These are phyloP conservation scores for Alfaro cultratus DNA, from an alignment of 2,797 vertebrate genomes.

Conservation along the genomic window DNA sequence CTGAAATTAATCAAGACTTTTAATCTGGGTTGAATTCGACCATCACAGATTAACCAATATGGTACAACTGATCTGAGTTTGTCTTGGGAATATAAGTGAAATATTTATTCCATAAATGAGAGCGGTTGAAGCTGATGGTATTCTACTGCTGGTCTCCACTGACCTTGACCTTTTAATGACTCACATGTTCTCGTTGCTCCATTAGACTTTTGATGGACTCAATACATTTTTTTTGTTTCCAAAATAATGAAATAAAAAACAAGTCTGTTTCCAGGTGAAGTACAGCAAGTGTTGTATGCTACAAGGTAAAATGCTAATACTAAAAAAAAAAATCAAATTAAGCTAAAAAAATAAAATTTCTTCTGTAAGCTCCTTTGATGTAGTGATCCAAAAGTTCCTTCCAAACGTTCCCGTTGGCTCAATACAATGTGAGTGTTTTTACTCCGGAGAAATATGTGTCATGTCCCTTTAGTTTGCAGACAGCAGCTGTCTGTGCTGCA, in stretches of 20 bases:
- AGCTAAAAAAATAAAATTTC: neutral
- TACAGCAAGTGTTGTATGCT: too few relatives aligned
- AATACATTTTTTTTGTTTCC: too few relatives aligned
- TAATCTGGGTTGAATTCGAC: too few relatives aligned
- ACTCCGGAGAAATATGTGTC: constrained; percentile 49
- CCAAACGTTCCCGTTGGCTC: constrained; percentile 3
- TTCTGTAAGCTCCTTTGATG: neutral
- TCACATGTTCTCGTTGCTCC: neutral
- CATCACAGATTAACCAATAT: too few relatives aligned
- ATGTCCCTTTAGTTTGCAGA: constrained; percentile 46
- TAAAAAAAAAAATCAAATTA: neutral
- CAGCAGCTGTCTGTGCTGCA: constrained; percentile 66
- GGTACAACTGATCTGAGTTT: too few relatives aligned
- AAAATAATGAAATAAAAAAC: too few relatives aligned
- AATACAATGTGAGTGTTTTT: constrained; percentile 45
- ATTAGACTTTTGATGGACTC: neutral
- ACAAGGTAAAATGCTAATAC: too few relatives aligned
- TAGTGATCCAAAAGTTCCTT: constrained; percentile 25
- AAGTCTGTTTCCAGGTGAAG: too few relatives aligned
- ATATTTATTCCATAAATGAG: neutral
- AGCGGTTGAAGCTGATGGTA: neutral
- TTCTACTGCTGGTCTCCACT: neutral
- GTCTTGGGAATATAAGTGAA: too few relatives aligned
- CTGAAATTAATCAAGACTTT: too few relatives aligned
- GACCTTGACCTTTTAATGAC: neutral